A percentile compares a stretch with the other conserved stretches of the same genome.
These are phyloP conservation scores for Sylvietta virens DNA, from an alignment of 2,113 vertebrate species.

Conservation along the genomic window DNA sequence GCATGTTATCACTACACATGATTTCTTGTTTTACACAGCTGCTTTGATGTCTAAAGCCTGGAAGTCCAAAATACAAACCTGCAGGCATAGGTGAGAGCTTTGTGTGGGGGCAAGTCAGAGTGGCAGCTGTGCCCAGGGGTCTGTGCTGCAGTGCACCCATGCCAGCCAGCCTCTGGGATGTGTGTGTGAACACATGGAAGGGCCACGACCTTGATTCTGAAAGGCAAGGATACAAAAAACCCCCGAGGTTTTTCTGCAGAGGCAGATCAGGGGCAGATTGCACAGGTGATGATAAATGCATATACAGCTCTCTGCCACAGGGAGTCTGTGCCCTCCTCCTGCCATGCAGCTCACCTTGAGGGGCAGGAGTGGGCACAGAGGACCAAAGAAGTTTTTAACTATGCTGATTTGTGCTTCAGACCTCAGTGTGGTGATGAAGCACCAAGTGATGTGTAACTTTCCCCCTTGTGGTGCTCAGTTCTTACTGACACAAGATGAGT, in stretches of 20 bases:
- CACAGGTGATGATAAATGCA: background rate
- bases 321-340: background rate
- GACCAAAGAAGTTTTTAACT: background rate
- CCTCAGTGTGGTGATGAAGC: background rate
- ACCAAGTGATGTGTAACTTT: background rate
- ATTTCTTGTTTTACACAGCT: background rate
- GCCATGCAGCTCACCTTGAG: background rate
- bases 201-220: background rate
- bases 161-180: background rate
- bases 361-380: background rate
- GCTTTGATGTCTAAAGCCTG: background rate
- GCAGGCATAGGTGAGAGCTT: background rate
- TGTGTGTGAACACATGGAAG: too few species aligned
- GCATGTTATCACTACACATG: too few species aligned
- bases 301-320: background rate
- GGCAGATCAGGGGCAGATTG: background rate
- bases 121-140: background rate
- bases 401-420: background rate
- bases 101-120: rapidly evolving
- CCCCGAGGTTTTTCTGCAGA: background rate
- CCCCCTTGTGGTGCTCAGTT: rapidly evolving
- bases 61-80: background rate
- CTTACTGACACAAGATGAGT: background rate
- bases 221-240: background rate
- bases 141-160: background rate